Evolutionary conservation across 2,888 invertebrate genomes (phyloP).

Genomic region (Tholera decimalis): DNA sequence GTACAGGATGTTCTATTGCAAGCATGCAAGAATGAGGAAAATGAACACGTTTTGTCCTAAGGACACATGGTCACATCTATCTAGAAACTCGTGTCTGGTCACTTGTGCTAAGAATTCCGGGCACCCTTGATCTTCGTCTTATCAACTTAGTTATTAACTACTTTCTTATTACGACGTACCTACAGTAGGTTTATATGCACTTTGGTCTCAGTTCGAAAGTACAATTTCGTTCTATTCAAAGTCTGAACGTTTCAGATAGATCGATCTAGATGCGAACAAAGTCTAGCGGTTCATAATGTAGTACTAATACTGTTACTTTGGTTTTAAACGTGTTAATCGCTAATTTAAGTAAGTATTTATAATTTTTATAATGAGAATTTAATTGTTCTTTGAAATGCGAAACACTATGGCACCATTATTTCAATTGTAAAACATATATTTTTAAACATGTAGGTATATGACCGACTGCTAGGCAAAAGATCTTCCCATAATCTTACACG

Average conservation of each 20-base stretch:
- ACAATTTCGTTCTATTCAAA: constrained; percentile 7
- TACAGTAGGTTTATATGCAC: too few species aligned
- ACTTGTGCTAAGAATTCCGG: constrained; percentile 18
- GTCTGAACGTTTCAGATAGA: neutral
- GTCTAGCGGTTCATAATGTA: neutral
- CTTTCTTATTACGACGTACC: neutral
- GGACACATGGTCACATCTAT: constrained; percentile 16
- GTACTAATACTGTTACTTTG: neutral
- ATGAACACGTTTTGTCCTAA: constrained; percentile 6
- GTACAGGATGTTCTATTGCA: too few species aligned
- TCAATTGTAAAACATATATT: too few species aligned
- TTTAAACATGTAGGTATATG: too few species aligned
- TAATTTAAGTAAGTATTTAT: too few species aligned
- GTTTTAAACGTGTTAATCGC: neutral
- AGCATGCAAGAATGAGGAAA: too few species aligned
- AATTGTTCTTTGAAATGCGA: too few species aligned
- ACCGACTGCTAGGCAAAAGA: too few species aligned
- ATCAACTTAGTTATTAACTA: constrained; percentile 26
- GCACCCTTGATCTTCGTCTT: constrained; percentile 37
- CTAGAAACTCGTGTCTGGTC: neutral
- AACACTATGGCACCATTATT: too few species aligned
- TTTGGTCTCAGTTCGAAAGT: constrained; percentile 5
- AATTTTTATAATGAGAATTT: too few species aligned
- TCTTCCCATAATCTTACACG: too few species aligned
- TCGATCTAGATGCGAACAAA: neutral